These are phyloP conservation scores for Saguinus midas DNA, from an alignment of 2,113 vertebrate genomes.

Conservation along the genomic window DNA sequence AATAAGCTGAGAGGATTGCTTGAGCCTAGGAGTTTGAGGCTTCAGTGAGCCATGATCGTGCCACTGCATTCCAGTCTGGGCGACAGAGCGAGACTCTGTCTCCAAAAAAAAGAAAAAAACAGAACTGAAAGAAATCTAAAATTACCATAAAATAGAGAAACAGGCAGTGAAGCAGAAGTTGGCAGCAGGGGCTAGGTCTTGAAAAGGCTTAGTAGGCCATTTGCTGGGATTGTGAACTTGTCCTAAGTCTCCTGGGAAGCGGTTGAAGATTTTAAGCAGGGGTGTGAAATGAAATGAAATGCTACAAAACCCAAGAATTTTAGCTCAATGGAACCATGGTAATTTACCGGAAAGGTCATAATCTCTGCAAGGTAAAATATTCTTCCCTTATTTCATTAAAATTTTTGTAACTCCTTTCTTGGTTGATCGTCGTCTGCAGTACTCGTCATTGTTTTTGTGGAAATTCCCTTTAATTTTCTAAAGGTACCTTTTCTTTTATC, in stretches of 20 bases:
- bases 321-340: constrained; percentile 48
- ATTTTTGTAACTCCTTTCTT: constrained; percentile 45
- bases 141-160: constrained; percentile 31
- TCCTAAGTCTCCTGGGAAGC: constrained; percentile 35
- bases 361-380: constrained; percentile 50
- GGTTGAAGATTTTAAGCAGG: constrained; percentile 43
- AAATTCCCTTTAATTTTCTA: constrained; percentile 64
- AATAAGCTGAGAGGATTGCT: too few species aligned
- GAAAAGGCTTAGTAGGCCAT: constrained; percentile 41
- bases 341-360: constrained; percentile 52
- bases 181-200: neutral
- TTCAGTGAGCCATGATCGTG: too few species aligned
- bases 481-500: constrained; percentile 53
- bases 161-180: neutral
- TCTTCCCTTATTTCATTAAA: constrained; percentile 59
- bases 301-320: constrained; percentile 46
- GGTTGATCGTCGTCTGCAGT: constrained; percentile 53
- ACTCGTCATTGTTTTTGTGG: constrained; percentile 52
- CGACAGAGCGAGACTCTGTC: too few species aligned
- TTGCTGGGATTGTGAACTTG: constrained; percentile 48
- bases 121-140: constrained; percentile 48
- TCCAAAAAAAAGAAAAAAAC: too few species aligned
- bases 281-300: constrained; percentile 39
- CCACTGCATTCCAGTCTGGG: too few species aligned
- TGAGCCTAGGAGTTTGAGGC: too few species aligned